phyloP scores from a whole-genome alignment of 2,888 invertebrate species.

The Bruchidius siliquastri region DNA sequence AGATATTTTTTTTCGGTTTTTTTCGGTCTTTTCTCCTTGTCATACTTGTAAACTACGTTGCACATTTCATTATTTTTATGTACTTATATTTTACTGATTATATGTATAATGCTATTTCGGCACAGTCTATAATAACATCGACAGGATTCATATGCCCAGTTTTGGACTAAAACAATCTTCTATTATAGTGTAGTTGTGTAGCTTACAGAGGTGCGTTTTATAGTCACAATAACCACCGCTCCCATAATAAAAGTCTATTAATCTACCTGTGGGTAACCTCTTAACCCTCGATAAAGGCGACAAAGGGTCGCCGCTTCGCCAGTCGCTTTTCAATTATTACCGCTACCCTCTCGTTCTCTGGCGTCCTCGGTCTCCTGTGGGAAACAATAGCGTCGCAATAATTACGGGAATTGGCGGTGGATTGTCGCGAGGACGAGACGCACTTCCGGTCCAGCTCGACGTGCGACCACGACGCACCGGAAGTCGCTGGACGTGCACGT shows the following conservation, averaged over 20 bases:
- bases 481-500: neutral
- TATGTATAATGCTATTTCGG: too few relatives aligned
- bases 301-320: neutral
- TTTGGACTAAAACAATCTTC: too few relatives aligned
- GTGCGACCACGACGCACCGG: neutral
- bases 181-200: neutral
- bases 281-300: neutral
- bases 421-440: neutral
- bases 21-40: too few relatives aligned
- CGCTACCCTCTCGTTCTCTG: neutral
- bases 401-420: neutral
- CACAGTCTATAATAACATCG: too few relatives aligned
- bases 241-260: neutral
- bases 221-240: neutral
- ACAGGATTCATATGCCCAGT: too few relatives aligned
- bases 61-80: too few relatives aligned
- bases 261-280: neutral
- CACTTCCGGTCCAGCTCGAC: neutral
- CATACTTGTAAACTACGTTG: too few relatives aligned
- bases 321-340: neutral
- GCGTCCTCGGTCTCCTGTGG: neutral
- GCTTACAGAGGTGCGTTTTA: neutral
- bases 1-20: too few relatives aligned
- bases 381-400: neutral
- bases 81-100: too few relatives aligned